Conservation (phyloP, 2,888 invertebrate species). For the Andrena bucephala region DNA sequence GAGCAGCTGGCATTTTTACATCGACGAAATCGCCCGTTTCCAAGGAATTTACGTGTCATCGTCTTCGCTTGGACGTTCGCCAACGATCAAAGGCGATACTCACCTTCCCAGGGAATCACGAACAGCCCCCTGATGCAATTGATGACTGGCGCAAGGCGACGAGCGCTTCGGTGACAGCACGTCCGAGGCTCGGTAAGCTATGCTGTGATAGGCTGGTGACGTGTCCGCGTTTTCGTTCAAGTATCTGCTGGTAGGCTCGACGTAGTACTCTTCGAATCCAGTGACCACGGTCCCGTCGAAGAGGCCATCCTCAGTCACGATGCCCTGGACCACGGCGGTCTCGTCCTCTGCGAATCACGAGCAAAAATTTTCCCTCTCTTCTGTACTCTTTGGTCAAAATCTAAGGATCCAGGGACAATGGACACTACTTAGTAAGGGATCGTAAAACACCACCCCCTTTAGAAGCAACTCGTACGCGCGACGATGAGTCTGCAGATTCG, state of each 20-base stretch:
- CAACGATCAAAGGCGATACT: not conserved
- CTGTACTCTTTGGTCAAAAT: too few relatives aligned
- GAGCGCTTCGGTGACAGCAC: conserved; percentile 86
- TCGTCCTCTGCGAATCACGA: conserved; percentile 91
- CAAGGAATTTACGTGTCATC: not conserved
- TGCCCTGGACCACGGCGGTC: conserved; percentile 92
- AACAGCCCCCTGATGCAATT: conserved; percentile 84
- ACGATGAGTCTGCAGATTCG: conserved; percentile 1
- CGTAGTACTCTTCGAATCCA: conserved; percentile 92
- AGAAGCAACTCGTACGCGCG: not conserved
- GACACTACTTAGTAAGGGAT: too few relatives aligned
- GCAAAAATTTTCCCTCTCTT: not conserved
- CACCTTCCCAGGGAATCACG: conserved; percentile 73
- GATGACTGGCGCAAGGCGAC: conserved; percentile 88
- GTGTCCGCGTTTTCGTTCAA: conserved; percentile 85
- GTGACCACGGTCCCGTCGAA: conserved; percentile 96
- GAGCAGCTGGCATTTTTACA: not conserved
- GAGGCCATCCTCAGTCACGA: conserved; percentile 94
- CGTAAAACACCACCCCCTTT: not conserved
- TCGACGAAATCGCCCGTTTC: not conserved
- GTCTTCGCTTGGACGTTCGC: not conserved
- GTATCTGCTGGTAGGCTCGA: conserved; percentile 92
- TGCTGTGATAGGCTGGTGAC: conserved; percentile 89
- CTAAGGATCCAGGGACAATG: not conserved
- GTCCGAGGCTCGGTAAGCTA: conserved; percentile 93